Percentiles rank a stretch among this genome's conserved stretches.
Conservation (phyloP, 2,797 vertebrate species). For the Hafferia zeledoni region DNA sequence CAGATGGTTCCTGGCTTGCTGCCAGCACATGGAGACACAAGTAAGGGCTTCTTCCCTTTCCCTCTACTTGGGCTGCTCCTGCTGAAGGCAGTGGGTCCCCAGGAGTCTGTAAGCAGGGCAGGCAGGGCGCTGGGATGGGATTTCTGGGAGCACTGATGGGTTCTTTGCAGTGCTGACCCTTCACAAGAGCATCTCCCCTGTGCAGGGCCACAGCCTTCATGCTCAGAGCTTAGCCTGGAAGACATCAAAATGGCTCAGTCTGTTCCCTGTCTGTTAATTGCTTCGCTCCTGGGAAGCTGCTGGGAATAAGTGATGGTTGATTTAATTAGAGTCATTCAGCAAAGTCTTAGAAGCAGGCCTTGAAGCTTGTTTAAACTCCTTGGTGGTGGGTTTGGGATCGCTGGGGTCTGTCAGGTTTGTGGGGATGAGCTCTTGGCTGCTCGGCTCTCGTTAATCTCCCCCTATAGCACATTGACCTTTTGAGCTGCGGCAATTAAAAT, state of each 20-base stretch:
- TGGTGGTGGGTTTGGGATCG: fast-evolving
- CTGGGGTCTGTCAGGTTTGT: not conserved
- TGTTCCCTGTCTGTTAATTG: not conserved
- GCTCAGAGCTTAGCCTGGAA: not conserved
- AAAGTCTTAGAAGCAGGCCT: not conserved
- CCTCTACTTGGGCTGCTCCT: not conserved
- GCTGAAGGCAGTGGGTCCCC: not conserved
- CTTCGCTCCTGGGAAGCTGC: not conserved
- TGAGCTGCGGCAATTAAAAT: not conserved
- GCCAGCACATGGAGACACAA: conserved; percentile 41
- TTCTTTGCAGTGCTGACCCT: not conserved
- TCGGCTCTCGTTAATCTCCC: not conserved
- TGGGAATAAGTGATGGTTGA: not conserved
- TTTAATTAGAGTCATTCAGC: not conserved
- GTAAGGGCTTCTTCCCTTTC: conserved; percentile 60
- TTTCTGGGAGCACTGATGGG: not conserved
- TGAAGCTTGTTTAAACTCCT: not conserved
- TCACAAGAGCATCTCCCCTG: not conserved
- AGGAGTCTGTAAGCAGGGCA: not conserved
- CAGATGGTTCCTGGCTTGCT: conserved; percentile 85
- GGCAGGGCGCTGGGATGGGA: not conserved
- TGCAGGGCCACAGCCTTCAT: fast-evolving
- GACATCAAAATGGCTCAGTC: not conserved
- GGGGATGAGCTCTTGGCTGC: not conserved
- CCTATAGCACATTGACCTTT: not conserved